Evolutionary conservation across 2,888 invertebrate genomes (phyloP), one percentile per base, ranked within the genome.

Genomic region (Vanessa cardui): DNA sequence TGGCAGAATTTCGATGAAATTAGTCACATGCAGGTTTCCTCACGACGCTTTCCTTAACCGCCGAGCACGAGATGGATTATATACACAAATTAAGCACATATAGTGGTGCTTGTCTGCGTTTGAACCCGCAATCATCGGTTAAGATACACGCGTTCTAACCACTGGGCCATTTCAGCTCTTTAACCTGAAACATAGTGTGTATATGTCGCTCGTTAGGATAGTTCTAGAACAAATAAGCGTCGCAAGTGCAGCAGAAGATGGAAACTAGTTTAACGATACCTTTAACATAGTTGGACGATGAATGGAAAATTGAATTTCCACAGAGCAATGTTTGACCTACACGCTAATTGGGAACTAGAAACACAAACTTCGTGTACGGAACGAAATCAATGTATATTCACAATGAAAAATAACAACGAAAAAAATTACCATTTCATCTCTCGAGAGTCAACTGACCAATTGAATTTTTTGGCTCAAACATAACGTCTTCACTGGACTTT

Each of bases 281-380:
- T 39, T 39, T 21, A 26, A 54, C 52, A 54, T n/a, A 31, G 31
- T 54, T 54, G 31, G 16, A 54, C 26, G 52, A 31, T 54, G 52
- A 54, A 54, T 54, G 16, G 52, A 21, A 54, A n/a, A 54, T 26
- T 26, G 52, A 31, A 54, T 54, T 54, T 54, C 52, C 39, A 31
- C n/a, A 7, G 18, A 20, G 52, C 15, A 54, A 54, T 54, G 52
- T 54, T 31, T 31, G 52, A 54, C 31, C 26, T 31, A 31, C 26
- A 54, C 31, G 52, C 26, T 54, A 54, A 54, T 54, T 54, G 52
- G 52, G 31, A 54, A 21, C 52, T 21, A 52, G 21, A 26, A 21
- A 21, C 21, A 26, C 52, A 26, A 52, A 52, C 52, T 52, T 52
- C 52, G 21, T 15, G 21, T 26, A 21, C 15, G 26, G 12, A 4